phyloP scores from a whole-genome alignment of 2,113 vertebrate genomes.

The Phyllopteryx taeniolatus region DNA sequence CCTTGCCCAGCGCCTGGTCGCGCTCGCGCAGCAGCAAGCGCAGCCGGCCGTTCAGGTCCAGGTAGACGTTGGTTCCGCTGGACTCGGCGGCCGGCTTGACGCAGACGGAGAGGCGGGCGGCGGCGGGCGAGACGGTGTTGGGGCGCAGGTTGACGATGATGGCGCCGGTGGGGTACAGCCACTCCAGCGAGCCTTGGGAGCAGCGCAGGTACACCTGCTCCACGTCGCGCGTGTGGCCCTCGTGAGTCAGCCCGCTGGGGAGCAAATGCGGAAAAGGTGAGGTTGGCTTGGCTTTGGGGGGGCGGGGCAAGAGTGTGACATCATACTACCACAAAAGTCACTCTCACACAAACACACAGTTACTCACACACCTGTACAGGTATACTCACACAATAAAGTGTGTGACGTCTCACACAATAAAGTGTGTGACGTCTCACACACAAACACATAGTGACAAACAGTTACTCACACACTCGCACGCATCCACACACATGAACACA shows the following conservation, averaged over 20 bases:
- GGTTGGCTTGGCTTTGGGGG: too few relatives aligned
- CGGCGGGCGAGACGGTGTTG: slow-evolving; percentile 79
- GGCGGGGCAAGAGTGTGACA: too few relatives aligned
- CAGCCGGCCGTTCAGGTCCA: slow-evolving; percentile 90
- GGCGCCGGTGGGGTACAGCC: slow-evolving; percentile 95
- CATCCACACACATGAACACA: too few relatives aligned
- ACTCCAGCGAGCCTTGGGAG: slow-evolving; percentile 87
- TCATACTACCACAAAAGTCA: neutral
- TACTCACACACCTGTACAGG: too few relatives aligned
- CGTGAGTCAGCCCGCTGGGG: slow-evolving; percentile 88
- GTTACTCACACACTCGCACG: too few relatives aligned
- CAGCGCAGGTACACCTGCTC: slow-evolving; percentile 98
- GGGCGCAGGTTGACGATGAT: slow-evolving; percentile 93
- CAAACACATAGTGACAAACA: too few relatives aligned
- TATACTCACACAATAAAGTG: too few relatives aligned
- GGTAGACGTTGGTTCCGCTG: slow-evolving; percentile 92
- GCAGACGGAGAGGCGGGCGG: slow-evolving; percentile 86
- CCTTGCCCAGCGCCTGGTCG: slow-evolving; percentile 72
- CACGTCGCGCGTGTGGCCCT: slow-evolving; percentile 90
- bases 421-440: too few relatives aligned
- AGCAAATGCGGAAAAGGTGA: neutral
- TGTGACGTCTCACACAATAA: too few relatives aligned
- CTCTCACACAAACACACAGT: neutral
- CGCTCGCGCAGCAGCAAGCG: slow-evolving; percentile 83
- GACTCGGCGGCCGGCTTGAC: slow-evolving; percentile 87